Evolutionary conservation across 2,797 vertebrate species (phyloP).

Genomic region (Pristis pectinata): DNA sequence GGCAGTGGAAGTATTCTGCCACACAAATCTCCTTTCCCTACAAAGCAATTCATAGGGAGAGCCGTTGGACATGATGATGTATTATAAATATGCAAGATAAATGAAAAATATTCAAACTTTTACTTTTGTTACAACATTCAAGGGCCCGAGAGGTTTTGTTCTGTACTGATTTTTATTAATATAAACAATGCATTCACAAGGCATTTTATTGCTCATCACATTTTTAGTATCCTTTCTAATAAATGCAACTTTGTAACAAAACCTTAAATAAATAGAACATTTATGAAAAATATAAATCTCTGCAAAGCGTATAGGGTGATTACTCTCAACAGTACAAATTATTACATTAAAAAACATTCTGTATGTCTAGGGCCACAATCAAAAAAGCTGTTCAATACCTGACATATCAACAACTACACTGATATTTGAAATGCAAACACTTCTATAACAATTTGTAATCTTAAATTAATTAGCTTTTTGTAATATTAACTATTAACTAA

Average conservation of each 20-base stretch:
- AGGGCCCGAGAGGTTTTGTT: not conserved
- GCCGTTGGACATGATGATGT: not conserved
- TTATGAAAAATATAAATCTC: slow-evolving; percentile 99
- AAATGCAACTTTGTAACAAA: slow-evolving; percentile 99
- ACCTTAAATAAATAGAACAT: slow-evolving; percentile 96
- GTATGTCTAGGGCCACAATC: slow-evolving; percentile 52
- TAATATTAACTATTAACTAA: slow-evolving; percentile 44
- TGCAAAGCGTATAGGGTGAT: slow-evolving; percentile 68
- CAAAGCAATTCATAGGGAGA: not conserved
- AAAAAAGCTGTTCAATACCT: slow-evolving; percentile 34
- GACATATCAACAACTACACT: slow-evolving; percentile 75
- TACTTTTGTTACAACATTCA: not conserved
- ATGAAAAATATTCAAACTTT: not conserved
- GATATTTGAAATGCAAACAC: slow-evolving; percentile 83
- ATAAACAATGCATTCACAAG: slow-evolving; percentile 99
- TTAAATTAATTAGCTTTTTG: slow-evolving; percentile 54
- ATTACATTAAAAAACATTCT: slow-evolving; percentile 99
- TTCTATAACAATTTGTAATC: slow-evolving; percentile 63
- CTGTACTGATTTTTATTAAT: slow-evolving; percentile 61
- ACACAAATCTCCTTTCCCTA: not conserved
- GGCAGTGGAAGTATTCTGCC: not conserved
- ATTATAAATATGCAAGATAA: not conserved
- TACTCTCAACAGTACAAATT: slow-evolving; percentile 96
- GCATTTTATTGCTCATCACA: slow-evolving; percentile 90
- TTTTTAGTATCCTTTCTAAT: slow-evolving; percentile 68